These are phyloP conservation scores for Saxidomus purpurata DNA, from an alignment of 1,140 invertebrate genomes.

Conservation along the genomic window DNA sequence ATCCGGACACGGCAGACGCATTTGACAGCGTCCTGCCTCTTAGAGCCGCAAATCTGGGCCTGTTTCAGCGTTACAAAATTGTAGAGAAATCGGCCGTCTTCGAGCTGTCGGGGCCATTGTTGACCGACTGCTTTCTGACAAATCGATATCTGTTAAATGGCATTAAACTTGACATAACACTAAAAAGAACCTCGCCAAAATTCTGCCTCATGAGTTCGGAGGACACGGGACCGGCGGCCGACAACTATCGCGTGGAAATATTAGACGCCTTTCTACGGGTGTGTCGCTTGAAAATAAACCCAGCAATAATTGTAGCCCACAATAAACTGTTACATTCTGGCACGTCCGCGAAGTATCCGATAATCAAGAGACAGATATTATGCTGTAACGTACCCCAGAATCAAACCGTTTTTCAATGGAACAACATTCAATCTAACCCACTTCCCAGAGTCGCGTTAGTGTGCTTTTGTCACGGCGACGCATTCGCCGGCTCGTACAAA, in stretches of 20 bases:
- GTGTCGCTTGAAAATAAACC: not conserved
- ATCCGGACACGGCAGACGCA: not conserved
- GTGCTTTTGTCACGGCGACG: not conserved
- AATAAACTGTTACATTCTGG: not conserved
- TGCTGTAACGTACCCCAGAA: not conserved
- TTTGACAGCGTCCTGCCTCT: not conserved
- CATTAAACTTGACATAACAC: not conserved
- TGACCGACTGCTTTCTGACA: not conserved
- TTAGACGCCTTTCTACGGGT: not conserved
- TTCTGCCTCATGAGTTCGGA: not conserved
- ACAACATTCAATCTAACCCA: not conserved
- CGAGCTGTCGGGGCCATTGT: not conserved
- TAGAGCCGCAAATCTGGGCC: not conserved
- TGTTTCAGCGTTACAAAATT: not conserved
- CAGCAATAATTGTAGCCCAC: not conserved
- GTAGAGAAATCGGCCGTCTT: not conserved
- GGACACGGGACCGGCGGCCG: not conserved
- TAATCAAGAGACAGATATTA: not conserved
- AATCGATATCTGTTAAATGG: not conserved
- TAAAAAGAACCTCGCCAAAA: not conserved
- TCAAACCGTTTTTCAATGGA: not conserved
- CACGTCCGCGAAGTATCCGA: not conserved
- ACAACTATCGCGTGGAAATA: not conserved
- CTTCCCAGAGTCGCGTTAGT: not conserved
- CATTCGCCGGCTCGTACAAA: not conserved